Conservation (phyloP, 2,888 invertebrate genomes). For the Erebia palarica region DNA sequence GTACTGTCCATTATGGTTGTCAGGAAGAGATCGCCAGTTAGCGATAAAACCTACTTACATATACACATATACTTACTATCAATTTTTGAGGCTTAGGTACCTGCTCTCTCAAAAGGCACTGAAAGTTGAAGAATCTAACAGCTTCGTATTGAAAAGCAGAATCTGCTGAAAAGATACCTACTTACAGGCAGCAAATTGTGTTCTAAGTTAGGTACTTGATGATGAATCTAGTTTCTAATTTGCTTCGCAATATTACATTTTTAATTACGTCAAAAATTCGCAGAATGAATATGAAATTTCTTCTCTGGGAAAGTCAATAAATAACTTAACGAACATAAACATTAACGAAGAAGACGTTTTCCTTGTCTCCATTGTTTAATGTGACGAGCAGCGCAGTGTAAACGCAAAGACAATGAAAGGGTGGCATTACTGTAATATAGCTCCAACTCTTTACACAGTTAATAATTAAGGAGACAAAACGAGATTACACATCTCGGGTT, state of each 20-base stretch:
- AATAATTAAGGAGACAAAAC: slow-evolving; percentile 66
- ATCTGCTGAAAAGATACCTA: too few relatives aligned
- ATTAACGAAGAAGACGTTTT: slow-evolving; percentile 28
- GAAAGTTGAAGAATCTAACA: too few relatives aligned
- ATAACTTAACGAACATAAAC: slow-evolving; percentile 22
- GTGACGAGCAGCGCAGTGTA: slow-evolving; percentile 34
- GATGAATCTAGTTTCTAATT: not conserved
- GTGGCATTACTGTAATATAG: slow-evolving; percentile 39
- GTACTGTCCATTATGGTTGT: too few relatives aligned
- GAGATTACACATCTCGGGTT: slow-evolving; percentile 60
- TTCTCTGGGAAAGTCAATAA: not conserved
- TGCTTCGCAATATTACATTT: not conserved
- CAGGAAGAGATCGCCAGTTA: too few relatives aligned
- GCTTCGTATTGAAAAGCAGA: too few relatives aligned
- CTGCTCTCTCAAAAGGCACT: too few relatives aligned
- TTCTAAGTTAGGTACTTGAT: not conserved
- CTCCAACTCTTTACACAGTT: slow-evolving; percentile 75
- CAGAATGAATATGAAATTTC: not conserved
- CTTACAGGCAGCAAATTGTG: too few relatives aligned
- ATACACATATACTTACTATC: too few relatives aligned
- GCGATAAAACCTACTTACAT: too few relatives aligned
- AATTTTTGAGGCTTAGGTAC: too few relatives aligned
- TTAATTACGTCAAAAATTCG: not conserved
- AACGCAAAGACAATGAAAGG: slow-evolving; percentile 58
- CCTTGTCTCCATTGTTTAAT: slow-evolving; percentile 31